Evolutionary conservation across 2,113 vertebrate species (phyloP), one percentile per base, ranked within the genome.

Genomic region (Trichomycterus rosablanca): DNA sequence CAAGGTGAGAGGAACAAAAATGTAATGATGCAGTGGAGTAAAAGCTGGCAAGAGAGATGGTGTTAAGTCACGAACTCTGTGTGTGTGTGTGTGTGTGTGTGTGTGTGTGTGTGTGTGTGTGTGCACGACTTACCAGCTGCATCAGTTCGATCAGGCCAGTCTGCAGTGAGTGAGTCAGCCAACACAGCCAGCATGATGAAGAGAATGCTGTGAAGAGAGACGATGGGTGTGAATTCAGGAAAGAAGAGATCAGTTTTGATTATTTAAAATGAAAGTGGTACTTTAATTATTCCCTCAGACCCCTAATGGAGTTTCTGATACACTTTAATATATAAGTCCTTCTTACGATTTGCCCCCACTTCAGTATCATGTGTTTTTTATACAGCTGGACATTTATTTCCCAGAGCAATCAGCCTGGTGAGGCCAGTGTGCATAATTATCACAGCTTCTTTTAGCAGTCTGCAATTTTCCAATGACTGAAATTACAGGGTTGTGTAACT

Each of bases 101-200:
- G 50, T 24, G 53, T 54, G 50, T 19, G 14, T 42, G 63, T 43
- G 46, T 18, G 22, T 43, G 45, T 14, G 48, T 2, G 19, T 45
- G 61, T 51, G 45, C 5, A 71, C 82, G 82, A 87, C 71, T 87
- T 81, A 87, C 75, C 64, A 67, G 3, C 64, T 69, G 45, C 70
- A 73, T 75, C 76, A 74, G 80, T 80, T 72, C 75, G 75, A 74
- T 78, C 69, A 70, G 63, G 74, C 70, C 35, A 76, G 76, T 79
- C 82, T 81, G 83, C 80, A 84, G 79, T 78, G 78, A 81, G 76
- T 86, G 81, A 87, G 79, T 86, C 84, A 86, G 79, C 76, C 80
- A 80, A 78, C 80, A 76, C 76, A 76, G 76, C 75, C 76, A 74
- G 65, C 57, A 59, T 74, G 69, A 74, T 76, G 59, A 37, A 19